Percentiles rank a stretch among this genome's conserved stretches.
These are phyloP conservation scores for Peromyscus californicus DNA, from an alignment of 2,113 vertebrate species.

Conservation along the genomic window DNA sequence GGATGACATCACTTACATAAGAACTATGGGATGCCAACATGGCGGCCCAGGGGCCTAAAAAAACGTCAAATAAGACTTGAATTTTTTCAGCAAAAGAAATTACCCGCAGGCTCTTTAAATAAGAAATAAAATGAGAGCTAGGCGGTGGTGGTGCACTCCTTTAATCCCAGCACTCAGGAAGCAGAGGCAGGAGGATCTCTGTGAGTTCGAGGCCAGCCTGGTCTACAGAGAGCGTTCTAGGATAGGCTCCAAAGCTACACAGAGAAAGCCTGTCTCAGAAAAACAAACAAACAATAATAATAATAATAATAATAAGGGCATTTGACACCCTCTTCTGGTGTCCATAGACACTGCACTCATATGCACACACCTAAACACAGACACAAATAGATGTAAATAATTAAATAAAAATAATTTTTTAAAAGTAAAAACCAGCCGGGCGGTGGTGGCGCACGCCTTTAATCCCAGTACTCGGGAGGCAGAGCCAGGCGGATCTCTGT, in stretches of 20 bases:
- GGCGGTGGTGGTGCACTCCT: too few relatives aligned
- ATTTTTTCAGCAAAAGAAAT: slow-evolving; percentile 29
- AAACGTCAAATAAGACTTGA: background rate
- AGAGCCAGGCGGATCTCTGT: too few relatives aligned
- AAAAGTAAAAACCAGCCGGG: background rate
- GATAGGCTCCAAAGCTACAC: too few relatives aligned
- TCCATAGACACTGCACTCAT: background rate
- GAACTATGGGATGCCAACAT: background rate
- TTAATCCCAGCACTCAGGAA: too few relatives aligned
- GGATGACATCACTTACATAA: background rate
- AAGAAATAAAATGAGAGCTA: slow-evolving; percentile 6
- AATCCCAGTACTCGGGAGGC: too few relatives aligned
- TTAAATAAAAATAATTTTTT: background rate
- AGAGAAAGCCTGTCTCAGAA: too few relatives aligned
- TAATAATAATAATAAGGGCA: too few relatives aligned
- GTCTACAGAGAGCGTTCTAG: too few relatives aligned
- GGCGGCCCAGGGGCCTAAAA: background rate
- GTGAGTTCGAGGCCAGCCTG: too few relatives aligned
- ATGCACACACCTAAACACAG: background rate
- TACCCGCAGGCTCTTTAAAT: background rate
- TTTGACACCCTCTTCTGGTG: background rate
- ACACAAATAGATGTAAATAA: background rate
- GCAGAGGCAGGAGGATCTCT: too few relatives aligned
- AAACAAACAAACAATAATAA: too few relatives aligned
- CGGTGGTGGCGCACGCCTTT: too few relatives aligned